Conservation (phyloP, 2,113 vertebrate genomes). For the Scatophagus argus region DNA sequence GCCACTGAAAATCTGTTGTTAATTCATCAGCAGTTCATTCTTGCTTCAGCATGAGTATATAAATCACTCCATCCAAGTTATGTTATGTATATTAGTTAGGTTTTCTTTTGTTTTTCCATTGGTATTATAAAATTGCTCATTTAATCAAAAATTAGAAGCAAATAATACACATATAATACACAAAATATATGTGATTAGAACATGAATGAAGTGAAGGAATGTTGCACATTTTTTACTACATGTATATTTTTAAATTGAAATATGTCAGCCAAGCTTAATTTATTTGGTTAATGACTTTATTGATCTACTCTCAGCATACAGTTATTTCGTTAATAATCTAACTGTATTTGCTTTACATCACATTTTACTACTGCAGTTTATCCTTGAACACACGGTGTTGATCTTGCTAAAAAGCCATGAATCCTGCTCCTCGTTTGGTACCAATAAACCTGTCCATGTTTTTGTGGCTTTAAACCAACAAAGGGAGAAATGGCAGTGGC, state of each 20-base stretch:
- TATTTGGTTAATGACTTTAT: not conserved
- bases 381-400: not conserved
- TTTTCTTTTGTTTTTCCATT: too few relatives aligned
- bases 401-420: slow-evolving; percentile 5
- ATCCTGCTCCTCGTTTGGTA: not conserved
- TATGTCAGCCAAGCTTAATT: not conserved
- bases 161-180: too few relatives aligned
- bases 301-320: not conserved
- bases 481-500: slow-evolving; percentile 9
- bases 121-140: too few relatives aligned
- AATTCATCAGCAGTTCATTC: not conserved
- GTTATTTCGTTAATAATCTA: not conserved
- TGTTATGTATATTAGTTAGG: not conserved
- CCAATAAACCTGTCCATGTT: slow-evolving; percentile 10
- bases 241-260: not conserved
- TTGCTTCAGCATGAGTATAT: not conserved
- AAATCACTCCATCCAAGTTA: not conserved
- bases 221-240: too few relatives aligned
- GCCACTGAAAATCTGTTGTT: not conserved
- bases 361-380: not conserved
- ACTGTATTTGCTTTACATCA: not conserved
- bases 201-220: too few relatives aligned
- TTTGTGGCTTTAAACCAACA: slow-evolving; percentile 23
- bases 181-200: too few relatives aligned
- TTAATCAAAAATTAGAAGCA: too few relatives aligned